A percentile compares a stretch with the other conserved stretches of the same genome.
These are phyloP conservation scores for Rhabditoides inermis DNA, from an alignment of 2,888 invertebrate genomes.

Conservation along the genomic window DNA sequence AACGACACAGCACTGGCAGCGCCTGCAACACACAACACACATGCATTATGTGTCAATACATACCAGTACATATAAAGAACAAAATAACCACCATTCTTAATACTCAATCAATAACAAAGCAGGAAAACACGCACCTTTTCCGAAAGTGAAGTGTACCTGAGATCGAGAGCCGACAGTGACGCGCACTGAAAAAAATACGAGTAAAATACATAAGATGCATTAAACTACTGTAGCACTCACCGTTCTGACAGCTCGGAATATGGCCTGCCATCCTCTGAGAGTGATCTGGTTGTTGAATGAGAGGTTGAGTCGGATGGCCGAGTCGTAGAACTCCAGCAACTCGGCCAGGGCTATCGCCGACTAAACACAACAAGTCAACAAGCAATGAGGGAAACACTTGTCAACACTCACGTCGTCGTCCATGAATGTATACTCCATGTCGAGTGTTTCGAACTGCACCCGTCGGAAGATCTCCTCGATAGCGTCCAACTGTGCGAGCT, in stretches of 20 bases:
- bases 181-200: constrained; percentile 59
- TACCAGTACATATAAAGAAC: no score
- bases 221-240: constrained; percentile 55
- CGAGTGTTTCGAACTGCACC: constrained; percentile 67
- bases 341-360: constrained; percentile 73
- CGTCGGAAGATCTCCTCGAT: constrained; percentile 74
- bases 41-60: no score
- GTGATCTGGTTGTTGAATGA: constrained; percentile 70
- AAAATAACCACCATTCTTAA: no score
- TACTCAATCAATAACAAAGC: neutral
- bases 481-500: constrained; percentile 68
- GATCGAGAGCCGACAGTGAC: constrained; percentile 66
- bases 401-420: constrained; percentile 65
- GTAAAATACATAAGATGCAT: neutral
- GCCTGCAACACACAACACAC: constrained; percentile 5
- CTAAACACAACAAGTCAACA: constrained; percentile 45
- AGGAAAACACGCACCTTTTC: constrained; percentile 61
- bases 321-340: constrained; percentile 85
- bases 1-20: constrained; percentile 54
- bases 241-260: constrained; percentile 70
- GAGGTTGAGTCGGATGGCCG: constrained; percentile 68
- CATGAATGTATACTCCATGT: constrained; percentile 65
- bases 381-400: no score
- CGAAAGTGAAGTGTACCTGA: constrained; percentile 63
- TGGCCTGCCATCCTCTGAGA: constrained; percentile 74